A percentile compares a stretch with the other conserved stretches of the same genome.
phyloP scores from a whole-genome alignment of 2,113 vertebrate species.

The Calypte anna region DNA sequence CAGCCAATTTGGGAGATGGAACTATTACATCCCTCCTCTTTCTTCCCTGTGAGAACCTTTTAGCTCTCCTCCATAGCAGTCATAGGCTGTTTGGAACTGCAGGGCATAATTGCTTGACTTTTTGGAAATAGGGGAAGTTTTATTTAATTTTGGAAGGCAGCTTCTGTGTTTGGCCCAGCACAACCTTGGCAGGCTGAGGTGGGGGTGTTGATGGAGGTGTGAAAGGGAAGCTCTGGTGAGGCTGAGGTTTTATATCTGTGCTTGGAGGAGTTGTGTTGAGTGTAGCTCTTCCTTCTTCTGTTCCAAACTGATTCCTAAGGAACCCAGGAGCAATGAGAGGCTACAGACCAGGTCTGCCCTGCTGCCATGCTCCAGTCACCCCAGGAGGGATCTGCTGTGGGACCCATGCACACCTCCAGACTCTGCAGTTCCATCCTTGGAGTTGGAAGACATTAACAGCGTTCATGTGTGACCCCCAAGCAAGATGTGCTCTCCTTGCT shows the following conservation, averaged over 20 bases:
- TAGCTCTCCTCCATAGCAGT: not conserved
- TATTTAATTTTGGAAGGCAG: not conserved
- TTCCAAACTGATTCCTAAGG: not conserved
- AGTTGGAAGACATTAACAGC: not conserved
- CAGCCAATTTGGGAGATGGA: not conserved
- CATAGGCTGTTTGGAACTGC: not conserved
- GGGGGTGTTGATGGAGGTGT: not conserved
- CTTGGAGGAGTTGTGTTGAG: not conserved
- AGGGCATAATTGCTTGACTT: not conserved
- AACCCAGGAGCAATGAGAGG: not conserved
- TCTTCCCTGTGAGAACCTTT: not conserved
- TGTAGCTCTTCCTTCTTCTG: not conserved
- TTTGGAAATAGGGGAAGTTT: not conserved
- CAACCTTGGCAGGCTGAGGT: not conserved
- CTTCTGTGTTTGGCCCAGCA: not conserved
- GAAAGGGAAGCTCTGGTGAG: not conserved
- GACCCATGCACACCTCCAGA: not conserved
- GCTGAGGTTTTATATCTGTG: not conserved
- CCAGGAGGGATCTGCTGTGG: not conserved
- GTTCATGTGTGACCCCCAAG: not conserved
- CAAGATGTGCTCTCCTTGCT: not conserved
- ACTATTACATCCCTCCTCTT: not conserved
- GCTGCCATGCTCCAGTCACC: not conserved
- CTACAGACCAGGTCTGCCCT: not conserved
- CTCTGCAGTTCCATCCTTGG: accelerated